A percentile compares a stretch with the other conserved stretches of the same genome.
Evolutionary conservation across 1,140 invertebrate species (phyloP).

Genomic region (Thalassaphorura encarpata): DNA sequence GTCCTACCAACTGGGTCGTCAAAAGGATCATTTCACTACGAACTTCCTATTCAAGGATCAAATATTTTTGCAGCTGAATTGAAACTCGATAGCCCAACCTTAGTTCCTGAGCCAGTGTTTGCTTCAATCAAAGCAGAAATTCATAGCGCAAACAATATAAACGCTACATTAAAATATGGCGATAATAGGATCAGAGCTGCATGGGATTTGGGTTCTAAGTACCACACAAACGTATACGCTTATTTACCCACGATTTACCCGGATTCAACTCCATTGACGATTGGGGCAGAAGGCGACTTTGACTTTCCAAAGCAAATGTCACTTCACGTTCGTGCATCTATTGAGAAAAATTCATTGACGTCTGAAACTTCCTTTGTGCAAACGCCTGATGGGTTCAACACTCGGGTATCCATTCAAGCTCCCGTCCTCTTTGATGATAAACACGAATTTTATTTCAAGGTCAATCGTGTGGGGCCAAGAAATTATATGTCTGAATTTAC

Average conservation of each 20-base stretch:
- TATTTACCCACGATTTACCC: slow-evolving; percentile 4
- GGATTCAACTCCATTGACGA: background rate
- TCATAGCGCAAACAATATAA: background rate
- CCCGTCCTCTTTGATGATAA: slow-evolving; percentile 2
- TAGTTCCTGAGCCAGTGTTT: too few species aligned
- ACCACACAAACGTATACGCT: background rate
- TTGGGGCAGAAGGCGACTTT: slow-evolving; percentile 2
- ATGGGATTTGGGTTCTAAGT: slow-evolving; percentile 7
- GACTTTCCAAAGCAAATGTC: background rate
- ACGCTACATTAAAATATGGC: slow-evolving; percentile 1
- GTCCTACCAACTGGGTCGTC: background rate
- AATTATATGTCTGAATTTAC: slow-evolving; percentile 9
- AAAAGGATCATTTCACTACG: slow-evolving; percentile 8
- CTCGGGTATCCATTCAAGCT: background rate
- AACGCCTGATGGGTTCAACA: background rate
- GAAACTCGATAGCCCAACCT: slow-evolving; percentile 4
- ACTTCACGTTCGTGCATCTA: background rate
- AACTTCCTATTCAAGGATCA: slow-evolving; percentile 4
- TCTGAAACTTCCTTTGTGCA: background rate
- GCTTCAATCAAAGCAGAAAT: background rate
- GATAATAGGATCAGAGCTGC: background rate
- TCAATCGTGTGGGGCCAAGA: background rate
- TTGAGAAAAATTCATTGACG: background rate
- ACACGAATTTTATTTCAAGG: slow-evolving; percentile 2
- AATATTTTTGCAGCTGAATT: background rate